Base-by-base conservation (phyloP, 1,140 invertebrate species). In the Bombus balteatus region DNA sequence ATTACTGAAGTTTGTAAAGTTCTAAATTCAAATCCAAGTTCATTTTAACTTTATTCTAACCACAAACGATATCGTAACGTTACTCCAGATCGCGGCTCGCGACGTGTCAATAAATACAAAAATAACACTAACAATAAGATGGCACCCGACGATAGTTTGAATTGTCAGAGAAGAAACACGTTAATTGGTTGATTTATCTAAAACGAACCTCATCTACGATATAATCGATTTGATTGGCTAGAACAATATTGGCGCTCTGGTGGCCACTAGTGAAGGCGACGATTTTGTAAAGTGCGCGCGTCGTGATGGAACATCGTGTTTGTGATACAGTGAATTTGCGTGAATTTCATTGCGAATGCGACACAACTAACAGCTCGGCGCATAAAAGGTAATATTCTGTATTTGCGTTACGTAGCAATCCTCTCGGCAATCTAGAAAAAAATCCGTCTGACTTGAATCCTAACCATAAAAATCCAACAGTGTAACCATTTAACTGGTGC, bases 401-500 rank as follows among this genome's bases (percentile, higher is more conserved):
- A 73, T 81, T 28, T 22, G 0, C 10, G 25, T 41, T 15, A 25
- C 47, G 6, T 62, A 0, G 22, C 25, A 41, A n/a, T 5, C 80
- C 34, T 32, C 28, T 2, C 22, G 22, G 9, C 2, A 43, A 59
- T 43, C 32, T 25, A n/a, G 25, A 34, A 66, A 83, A 34, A 5
- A n/a, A 22, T 32, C 43, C 6, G 18, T 22, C 41, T 37, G 43
- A n/a, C 43, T 43, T 32, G 1, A 10, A 1, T 25, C 62, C 28
- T 68, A 22, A 22, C 81, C 81, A 22, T 83, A 77, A 53, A 39
- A 57, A 57, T 62, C 34, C 10, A 37, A 77, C 41, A 37, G 32
- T 65, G 28, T 39, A 77, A 82, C 37, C 72, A 32, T 82, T 75
- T 76, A 75, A 68, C 81, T 18, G 34, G 34, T 37, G 62, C 43